These are phyloP conservation scores for Drosophila miranda DNA, from an alignment of 1,140 invertebrate genomes.

Conservation along the genomic window DNA sequence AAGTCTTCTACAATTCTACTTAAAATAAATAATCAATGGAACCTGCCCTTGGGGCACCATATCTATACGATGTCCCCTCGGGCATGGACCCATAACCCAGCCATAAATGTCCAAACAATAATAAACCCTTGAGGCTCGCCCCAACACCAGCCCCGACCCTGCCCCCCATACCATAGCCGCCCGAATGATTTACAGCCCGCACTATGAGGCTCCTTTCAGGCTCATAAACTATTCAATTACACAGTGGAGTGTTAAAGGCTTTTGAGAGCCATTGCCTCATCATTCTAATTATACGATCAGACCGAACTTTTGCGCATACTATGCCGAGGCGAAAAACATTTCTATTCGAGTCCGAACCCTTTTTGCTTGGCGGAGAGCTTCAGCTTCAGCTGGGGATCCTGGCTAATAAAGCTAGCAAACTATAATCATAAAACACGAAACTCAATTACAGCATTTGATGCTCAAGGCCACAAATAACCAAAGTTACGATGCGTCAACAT, in stretches of 20 bases:
- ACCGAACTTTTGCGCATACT: slow-evolving; percentile 15
- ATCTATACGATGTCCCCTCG: background rate
- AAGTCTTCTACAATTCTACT: background rate
- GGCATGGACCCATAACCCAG: slow-evolving; percentile 3
- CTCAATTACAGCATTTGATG: slow-evolving; percentile 79
- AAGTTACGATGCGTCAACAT: slow-evolving; percentile 80
- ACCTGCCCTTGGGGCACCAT: slow-evolving; percentile 1
- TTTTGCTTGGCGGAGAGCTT: background rate
- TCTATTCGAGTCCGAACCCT: slow-evolving; percentile 23
- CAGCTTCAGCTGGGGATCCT: background rate
- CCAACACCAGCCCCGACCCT: too few species aligned
- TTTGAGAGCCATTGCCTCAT: slow-evolving; percentile 34
- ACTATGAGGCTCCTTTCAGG: slow-evolving; percentile 9
- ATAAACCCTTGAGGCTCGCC: slow-evolving; percentile 6
- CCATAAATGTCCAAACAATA: slow-evolving; percentile 9
- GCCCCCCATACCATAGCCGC: background rate
- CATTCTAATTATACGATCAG: slow-evolving; percentile 53
- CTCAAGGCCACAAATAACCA: slow-evolving; percentile 78
- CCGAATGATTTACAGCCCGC: slow-evolving; percentile 28
- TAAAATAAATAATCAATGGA: slow-evolving; percentile 19
- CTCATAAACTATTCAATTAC: slow-evolving; percentile 40
- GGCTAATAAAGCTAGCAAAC: slow-evolving; percentile 47
- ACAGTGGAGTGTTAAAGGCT: slow-evolving; percentile 13
- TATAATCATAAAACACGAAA: slow-evolving; percentile 78
- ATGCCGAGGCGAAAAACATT: slow-evolving; percentile 18